These are phyloP conservation scores for Lycopodina hypogea DNA, from an alignment of 37 sponge, comb jelly and placozoan genomes.

Conservation along the genomic window DNA sequence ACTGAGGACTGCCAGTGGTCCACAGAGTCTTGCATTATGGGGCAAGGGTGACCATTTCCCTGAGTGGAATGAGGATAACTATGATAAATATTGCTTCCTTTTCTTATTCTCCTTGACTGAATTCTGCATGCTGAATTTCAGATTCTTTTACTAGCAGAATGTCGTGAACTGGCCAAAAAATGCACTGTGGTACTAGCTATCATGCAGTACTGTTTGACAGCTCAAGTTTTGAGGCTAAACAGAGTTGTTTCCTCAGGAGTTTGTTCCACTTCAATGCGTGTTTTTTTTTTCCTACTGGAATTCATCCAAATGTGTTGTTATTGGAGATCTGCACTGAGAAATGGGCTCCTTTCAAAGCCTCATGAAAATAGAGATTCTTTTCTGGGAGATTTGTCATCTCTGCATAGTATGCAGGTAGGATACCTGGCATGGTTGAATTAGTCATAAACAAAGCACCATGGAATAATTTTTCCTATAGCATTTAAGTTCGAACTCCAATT, in stretches of 20 bases:
- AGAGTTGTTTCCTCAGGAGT: constrained; percentile 12
- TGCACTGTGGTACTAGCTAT: constrained; percentile 12
- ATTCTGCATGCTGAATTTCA: background rate
- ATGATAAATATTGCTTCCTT: background rate
- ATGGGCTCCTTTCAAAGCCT: constrained; percentile 12
- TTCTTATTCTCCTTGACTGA: constrained; percentile 1
- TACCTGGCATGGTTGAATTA: constrained; percentile 11
- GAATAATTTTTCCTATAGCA: constrained; percentile 3
- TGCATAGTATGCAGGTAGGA: constrained; percentile 18
- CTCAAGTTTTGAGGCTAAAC: constrained; percentile 10
- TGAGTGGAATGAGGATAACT: too few relatives aligned
- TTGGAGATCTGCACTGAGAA: constrained; percentile 15
- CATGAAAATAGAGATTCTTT: constrained; percentile 5
- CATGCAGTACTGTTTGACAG: background rate
- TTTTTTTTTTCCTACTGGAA: background rate
- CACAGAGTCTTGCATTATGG: too few relatives aligned
- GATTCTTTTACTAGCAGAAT: background rate
- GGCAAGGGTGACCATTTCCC: too few relatives aligned
- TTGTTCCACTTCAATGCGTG: background rate
- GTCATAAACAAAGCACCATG: constrained; percentile 24
- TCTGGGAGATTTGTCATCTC: constrained; percentile 16
- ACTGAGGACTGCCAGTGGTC: too few relatives aligned
- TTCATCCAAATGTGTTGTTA: constrained; percentile 12
- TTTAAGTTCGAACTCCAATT: constrained; percentile 10
- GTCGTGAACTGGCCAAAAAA: background rate